These are phyloP conservation scores for Tridacna gigas DNA, from an alignment of 2,888 invertebrate species.

Conservation along the genomic window DNA sequence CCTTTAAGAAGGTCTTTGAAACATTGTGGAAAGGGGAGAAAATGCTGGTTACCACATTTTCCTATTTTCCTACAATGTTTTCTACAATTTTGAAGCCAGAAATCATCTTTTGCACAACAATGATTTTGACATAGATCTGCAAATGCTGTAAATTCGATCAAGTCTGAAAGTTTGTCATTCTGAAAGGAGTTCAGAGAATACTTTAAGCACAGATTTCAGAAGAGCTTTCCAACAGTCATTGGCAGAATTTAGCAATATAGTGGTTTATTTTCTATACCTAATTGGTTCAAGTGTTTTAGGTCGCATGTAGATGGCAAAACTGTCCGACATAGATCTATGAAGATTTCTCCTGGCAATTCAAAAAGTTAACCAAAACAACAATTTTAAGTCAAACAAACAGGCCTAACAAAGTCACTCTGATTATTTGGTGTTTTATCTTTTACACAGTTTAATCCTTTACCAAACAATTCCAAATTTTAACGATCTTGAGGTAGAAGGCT, in stretches of 20 bases:
- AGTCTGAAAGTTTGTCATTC: no score
- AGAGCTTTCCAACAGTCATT: background rate
- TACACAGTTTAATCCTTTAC: background rate
- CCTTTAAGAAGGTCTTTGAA: background rate
- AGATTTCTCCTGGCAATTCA: background rate
- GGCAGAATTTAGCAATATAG: background rate
- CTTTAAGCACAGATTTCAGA: background rate
- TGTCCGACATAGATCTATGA: background rate
- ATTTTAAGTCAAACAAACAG: background rate
- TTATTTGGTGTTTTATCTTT: no score
- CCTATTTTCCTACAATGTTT: slow-evolving; percentile 1
- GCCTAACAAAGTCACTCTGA: no score
- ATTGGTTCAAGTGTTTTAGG: background rate
- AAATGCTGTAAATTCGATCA: no score
- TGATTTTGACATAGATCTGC: no score
- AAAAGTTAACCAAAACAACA: background rate
- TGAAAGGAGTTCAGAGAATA: no score
- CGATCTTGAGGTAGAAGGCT: no score
- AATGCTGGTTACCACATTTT: background rate
- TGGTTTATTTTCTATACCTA: background rate
- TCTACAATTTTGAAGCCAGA: background rate
- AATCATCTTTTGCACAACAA: no score
- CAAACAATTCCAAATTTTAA: background rate
- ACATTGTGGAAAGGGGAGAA: background rate
- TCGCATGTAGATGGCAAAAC: background rate